Percentiles rank a stretch among this genome's conserved stretches.
These are phyloP conservation scores for Sigmodon hispidus DNA, from an alignment of 2,113 vertebrate genomes.

Conservation along the genomic window DNA sequence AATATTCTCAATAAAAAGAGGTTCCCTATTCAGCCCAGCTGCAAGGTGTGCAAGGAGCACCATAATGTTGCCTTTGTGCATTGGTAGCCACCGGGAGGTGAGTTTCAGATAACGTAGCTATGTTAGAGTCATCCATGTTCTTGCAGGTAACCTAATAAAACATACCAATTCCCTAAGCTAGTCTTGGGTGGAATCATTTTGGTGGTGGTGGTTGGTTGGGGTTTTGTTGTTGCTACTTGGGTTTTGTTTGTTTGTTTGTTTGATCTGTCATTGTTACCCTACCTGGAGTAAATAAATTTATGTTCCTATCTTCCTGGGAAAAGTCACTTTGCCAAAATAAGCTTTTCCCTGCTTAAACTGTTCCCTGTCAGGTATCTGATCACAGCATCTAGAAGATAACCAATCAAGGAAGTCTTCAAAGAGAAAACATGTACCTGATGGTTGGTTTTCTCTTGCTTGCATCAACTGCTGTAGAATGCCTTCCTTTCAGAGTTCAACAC, in stretches of 20 bases:
- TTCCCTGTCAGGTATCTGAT: neutral
- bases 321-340: neutral
- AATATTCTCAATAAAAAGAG: neutral
- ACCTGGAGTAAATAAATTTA: neutral
- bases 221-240: no score
- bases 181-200: neutral
- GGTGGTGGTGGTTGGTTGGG: neutral
- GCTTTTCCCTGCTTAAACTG: neutral
- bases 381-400: neutral
- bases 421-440: neutral
- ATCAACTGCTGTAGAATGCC: neutral
- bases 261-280: neutral
- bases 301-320: neutral
- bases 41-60: neutral
- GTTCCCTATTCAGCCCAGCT: neutral
- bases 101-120: neutral
- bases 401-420: neutral
- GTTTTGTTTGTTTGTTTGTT: neutral
- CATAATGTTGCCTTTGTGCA: neutral
- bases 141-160: neutral
- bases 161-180: neutral
- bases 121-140: neutral
- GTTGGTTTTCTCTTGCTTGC: neutral
- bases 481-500: neutral
- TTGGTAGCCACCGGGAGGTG: neutral